Evolutionary conservation across 2,797 vertebrate species (phyloP).

Genomic region (Podarcis lilfordi): DNA sequence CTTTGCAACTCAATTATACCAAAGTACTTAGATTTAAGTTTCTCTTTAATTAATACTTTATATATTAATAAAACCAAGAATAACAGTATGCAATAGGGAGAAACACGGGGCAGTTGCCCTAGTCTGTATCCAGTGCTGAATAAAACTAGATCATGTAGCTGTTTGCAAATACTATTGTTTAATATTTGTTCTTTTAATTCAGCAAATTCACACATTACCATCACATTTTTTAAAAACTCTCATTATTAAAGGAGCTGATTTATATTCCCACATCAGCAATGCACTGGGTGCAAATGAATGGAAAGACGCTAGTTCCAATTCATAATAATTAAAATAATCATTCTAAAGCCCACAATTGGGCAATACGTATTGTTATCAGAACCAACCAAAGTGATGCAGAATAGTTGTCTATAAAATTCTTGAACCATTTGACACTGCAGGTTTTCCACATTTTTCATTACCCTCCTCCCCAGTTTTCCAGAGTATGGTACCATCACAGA

Average conservation of each 20-base stretch:
- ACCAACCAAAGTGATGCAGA: too few relatives aligned
- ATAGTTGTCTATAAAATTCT: too few relatives aligned
- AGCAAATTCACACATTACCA: neutral
- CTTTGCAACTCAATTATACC: neutral
- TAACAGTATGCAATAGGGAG: neutral
- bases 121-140: neutral
- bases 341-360: too few relatives aligned
- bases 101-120: neutral
- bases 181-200: neutral
- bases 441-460: neutral
- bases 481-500: too few relatives aligned
- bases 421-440: too few relatives aligned
- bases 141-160: neutral
- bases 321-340: neutral
- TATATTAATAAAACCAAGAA: slow-evolving; percentile 4
- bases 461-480: neutral
- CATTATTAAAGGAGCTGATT: neutral
- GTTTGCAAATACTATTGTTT: neutral
- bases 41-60: slow-evolving; percentile 20
- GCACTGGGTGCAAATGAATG: neutral
- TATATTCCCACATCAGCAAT: neutral
- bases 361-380: too few relatives aligned
- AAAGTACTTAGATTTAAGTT: neutral
- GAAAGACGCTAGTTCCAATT: neutral
- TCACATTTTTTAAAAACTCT: neutral